Conservation (phyloP, 2,797 vertebrate species). For the Salarias fasciatus region DNA sequence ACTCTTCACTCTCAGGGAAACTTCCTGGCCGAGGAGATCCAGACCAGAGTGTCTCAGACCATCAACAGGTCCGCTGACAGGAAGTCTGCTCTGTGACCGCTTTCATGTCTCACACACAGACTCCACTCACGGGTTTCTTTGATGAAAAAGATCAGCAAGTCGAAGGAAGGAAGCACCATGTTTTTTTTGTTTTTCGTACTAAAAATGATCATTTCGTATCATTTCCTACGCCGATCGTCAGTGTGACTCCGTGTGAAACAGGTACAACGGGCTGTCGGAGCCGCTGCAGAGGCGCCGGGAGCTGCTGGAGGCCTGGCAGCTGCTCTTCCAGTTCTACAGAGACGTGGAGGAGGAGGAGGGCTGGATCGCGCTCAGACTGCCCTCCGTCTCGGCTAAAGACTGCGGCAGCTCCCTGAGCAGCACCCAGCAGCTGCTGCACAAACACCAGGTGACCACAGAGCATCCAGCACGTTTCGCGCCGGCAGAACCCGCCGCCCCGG, state of each 20-base stretch:
- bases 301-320: slow-evolving; percentile 83
- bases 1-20: slow-evolving; percentile 81
- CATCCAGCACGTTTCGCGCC: too few species aligned
- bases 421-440: slow-evolving; percentile 82
- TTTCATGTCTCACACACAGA: too few species aligned
- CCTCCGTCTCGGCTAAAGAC: slow-evolving; percentile 78
- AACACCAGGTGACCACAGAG: slow-evolving; percentile 83
- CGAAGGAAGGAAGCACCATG: too few species aligned
- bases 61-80: slow-evolving; percentile 81
- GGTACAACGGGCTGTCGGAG: slow-evolving; percentile 83
- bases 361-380: slow-evolving; percentile 87
- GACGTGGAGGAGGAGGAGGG: slow-evolving; percentile 86
- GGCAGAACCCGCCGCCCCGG: too few species aligned
- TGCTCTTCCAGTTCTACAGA: slow-evolving; percentile 87
- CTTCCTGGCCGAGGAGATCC: slow-evolving; percentile 85
- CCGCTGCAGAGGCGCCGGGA: slow-evolving; percentile 81
- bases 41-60: slow-evolving; percentile 79
- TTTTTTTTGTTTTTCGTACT: too few species aligned
- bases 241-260: too few species aligned
- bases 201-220: too few species aligned
- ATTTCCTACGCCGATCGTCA: too few species aligned
- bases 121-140: too few species aligned
- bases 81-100: too few species aligned
- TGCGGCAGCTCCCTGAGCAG: slow-evolving; percentile 79
- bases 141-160: too few species aligned